phyloP scores from a whole-genome alignment of 1,140 invertebrate genomes.

The Megalopta genalis region DNA sequence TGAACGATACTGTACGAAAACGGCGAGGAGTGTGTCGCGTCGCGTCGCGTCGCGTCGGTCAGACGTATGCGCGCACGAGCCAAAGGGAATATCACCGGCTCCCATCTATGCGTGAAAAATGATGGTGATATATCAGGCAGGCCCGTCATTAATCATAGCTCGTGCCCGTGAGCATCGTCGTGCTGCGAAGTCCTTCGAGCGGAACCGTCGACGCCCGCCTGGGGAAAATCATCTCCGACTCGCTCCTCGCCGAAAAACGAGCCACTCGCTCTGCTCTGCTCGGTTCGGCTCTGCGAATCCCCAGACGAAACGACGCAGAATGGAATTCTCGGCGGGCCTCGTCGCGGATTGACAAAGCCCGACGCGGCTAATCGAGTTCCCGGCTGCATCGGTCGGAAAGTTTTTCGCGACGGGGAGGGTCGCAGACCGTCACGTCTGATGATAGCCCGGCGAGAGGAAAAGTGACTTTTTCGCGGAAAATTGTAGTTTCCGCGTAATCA shows the following conservation, averaged over 20 bases:
- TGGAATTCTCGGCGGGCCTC: slow-evolving; percentile 10
- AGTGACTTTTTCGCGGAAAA: not conserved
- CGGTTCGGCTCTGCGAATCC: not conserved
- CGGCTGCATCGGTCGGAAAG: not conserved
- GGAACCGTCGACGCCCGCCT: slow-evolving; percentile 53
- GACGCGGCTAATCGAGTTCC: slow-evolving; percentile 15
- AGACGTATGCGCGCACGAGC: not conserved
- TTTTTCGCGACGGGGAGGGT: not conserved
- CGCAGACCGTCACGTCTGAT: not conserved
- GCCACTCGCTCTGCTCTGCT: too few species aligned
- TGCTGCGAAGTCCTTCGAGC: slow-evolving; percentile 64
- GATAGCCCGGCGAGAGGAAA: too few species aligned
- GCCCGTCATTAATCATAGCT: slow-evolving; percentile 69
- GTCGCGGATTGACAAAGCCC: not conserved
- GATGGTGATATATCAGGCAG: slow-evolving; percentile 69
- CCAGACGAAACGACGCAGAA: not conserved
- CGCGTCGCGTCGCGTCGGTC: too few species aligned
- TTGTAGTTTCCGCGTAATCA: not conserved
- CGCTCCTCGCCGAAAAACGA: slow-evolving; percentile 24
- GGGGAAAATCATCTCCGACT: slow-evolving; percentile 61
- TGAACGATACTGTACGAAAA: too few species aligned
- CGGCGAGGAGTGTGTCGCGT: too few species aligned
- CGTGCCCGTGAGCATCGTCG: slow-evolving; percentile 51
- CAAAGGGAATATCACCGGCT: slow-evolving; percentile 64
- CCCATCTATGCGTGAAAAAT: slow-evolving; percentile 75